A percentile compares a stretch with the other conserved stretches of the same genome.
phyloP scores from a whole-genome alignment of 1,140 invertebrate species.

The Campoletis sonorensis region DNA sequence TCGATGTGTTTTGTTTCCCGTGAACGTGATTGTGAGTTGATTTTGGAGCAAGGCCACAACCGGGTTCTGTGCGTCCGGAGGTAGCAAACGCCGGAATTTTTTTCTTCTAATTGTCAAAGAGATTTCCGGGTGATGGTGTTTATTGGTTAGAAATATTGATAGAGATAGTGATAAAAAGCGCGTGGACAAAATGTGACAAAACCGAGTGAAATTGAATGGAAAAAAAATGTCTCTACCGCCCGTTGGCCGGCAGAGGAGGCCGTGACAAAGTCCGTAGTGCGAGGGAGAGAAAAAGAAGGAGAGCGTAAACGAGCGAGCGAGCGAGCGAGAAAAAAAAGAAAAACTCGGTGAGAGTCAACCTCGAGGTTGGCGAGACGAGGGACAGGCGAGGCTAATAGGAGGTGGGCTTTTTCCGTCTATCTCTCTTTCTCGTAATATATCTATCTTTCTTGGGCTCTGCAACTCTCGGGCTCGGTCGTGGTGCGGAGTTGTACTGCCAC shows the following conservation, averaged over 20 bases:
- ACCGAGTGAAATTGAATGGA: not conserved
- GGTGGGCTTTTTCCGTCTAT: slow-evolving; percentile 10
- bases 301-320: slow-evolving; percentile 30
- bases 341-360: slow-evolving; percentile 30
- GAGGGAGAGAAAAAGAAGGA: not conserved
- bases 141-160: not conserved
- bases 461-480: slow-evolving; percentile 19
- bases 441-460: not conserved
- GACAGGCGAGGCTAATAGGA: slow-evolving; percentile 26
- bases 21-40: too few species aligned
- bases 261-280: slow-evolving; percentile 32
- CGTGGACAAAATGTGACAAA: not conserved
- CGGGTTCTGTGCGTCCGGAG: too few species aligned
- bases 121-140: too few species aligned
- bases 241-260: slow-evolving; percentile 19
- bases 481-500: slow-evolving; percentile 47
- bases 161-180: not conserved
- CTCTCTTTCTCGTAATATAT: not conserved
- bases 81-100: too few species aligned
- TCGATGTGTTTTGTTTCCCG: too few species aligned
- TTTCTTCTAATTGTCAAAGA: too few species aligned
- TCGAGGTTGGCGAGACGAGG: slow-evolving; percentile 43
- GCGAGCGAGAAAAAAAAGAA: slow-evolving; percentile 16
- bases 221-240: slow-evolving; percentile 4
- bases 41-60: too few species aligned